Base-by-base conservation (phyloP, 2,888 invertebrate genomes). In the Pterobdella sp. region DNA sequence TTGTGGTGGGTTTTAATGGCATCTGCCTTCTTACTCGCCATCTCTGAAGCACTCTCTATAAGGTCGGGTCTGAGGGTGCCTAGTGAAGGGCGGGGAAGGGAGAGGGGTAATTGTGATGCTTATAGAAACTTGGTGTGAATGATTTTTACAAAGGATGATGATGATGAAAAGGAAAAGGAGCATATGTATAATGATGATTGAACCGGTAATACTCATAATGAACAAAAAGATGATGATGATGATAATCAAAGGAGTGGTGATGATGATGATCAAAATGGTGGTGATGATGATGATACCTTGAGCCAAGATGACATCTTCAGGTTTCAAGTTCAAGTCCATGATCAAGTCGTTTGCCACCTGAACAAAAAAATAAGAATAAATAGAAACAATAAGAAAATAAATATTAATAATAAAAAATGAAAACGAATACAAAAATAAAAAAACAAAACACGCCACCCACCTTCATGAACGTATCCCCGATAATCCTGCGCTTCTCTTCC, bases 1-100 rank as follows among this genome's bases (percentile, higher is more conserved):
- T 99, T 98, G 87, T 98, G 98, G 85, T 99, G 98, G 35, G 98
- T 98, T 86, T 98, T 98, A 82, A 98, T 98, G 36, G 91, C 91
- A 80, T 94, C 93, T 0, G 98, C 98, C 86, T 92, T 92, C 79
- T 86, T 82, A 76, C 86, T 94, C 76, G 89, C 93, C 80, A 93
- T 81, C 75, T 87, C 84, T 1, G 94, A 95, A 7, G 97, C 97
- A 26, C 95, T 96, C 86, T 98, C 98, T 81, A 98, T 98, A 79
- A 98, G 87, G 86, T 98, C 98, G 60, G 98, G 97, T 82, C 98
- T 87, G 29, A 98, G 88, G 0, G 97, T 98, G 74, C 97, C 85
- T 84, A n/a, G n/a, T n/a, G n/a, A n/a, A n/a, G n/a, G n/a, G n/a
- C n/a, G n/a, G n/a, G n/a, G n/a, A n/a, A n/a, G n/a, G n/a, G n/a